Evolutionary conservation across 2,888 invertebrate species (phyloP).

Genomic region (Leucophenga maculata): DNA sequence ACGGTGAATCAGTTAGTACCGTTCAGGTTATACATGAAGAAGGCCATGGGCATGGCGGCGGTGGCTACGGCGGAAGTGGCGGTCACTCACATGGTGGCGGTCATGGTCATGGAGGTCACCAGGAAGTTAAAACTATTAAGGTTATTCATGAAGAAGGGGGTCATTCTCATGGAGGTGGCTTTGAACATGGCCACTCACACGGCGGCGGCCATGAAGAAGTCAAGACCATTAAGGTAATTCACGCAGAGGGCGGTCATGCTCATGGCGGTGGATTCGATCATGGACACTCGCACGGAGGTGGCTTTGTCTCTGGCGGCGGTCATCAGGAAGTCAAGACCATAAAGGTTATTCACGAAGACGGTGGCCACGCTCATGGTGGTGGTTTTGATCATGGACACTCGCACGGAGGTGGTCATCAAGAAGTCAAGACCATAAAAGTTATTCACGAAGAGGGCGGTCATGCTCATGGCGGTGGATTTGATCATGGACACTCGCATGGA

Average conservation of each 20-base stretch:
- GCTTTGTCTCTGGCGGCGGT: slow-evolving; percentile 26
- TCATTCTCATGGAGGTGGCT: slow-evolving; percentile 29
- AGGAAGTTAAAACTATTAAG: slow-evolving; percentile 53
- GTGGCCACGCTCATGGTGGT: slow-evolving; percentile 41
- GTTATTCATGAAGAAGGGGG: slow-evolving; percentile 37
- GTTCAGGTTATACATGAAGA: slow-evolving; percentile 27
- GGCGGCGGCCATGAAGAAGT: slow-evolving; percentile 38
- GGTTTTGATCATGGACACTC: slow-evolving; percentile 27
- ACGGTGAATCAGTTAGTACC: slow-evolving; percentile 17
- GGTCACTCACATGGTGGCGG: not conserved
- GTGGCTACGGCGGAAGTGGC: slow-evolving; percentile 4
- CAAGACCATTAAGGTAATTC: slow-evolving; percentile 40
- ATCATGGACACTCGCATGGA: slow-evolving; percentile 35
- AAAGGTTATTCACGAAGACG: slow-evolving; percentile 33
- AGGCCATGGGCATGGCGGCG: slow-evolving; percentile 18
- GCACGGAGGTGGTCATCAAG: slow-evolving; percentile 26
- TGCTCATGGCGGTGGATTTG: slow-evolving; percentile 24
- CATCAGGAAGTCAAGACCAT: slow-evolving; percentile 37
- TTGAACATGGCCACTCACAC: slow-evolving; percentile 38
- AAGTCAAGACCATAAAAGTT: slow-evolving; percentile 42
- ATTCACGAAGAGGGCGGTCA: slow-evolving; percentile 43
- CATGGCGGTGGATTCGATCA: slow-evolving; percentile 35
- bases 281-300: slow-evolving; percentile 38
- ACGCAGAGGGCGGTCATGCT: slow-evolving; percentile 22
- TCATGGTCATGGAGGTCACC: slow-evolving; percentile 32